Percentiles rank a stretch among this genome's conserved stretches.
Evolutionary conservation across 2,888 invertebrate genomes (phyloP).

Genomic region (Acanthoscelides obtectus): DNA sequence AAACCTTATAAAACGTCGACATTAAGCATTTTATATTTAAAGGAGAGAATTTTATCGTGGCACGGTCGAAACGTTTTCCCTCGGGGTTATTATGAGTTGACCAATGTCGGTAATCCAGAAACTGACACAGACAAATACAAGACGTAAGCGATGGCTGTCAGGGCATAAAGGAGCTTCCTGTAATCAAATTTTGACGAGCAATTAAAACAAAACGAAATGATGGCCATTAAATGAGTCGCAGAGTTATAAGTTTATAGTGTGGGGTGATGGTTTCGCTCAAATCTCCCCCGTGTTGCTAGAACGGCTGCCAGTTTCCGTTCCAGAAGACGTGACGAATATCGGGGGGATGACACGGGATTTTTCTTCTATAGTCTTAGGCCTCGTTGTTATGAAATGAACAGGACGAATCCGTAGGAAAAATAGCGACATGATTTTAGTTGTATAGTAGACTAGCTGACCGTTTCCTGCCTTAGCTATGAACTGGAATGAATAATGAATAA

Average conservation of each 20-base stretch:
- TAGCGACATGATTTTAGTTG: too few species aligned
- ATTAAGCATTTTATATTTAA: neutral
- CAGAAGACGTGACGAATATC: neutral
- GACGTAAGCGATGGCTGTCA: constrained; percentile 33
- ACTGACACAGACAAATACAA: constrained; percentile 25
- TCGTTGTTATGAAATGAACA: too few species aligned
- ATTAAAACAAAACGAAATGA: constrained; percentile 48
- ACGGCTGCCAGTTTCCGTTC: neutral
- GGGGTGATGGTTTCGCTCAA: constrained; percentile 25
- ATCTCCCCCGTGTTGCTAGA: constrained; percentile 1
- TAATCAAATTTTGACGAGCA: constrained; percentile 49
- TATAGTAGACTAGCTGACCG: too few species aligned
- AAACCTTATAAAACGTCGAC: neutral
- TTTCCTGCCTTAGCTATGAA: too few species aligned
- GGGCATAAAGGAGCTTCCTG: constrained; percentile 43
- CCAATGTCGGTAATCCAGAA: constrained; percentile 22
- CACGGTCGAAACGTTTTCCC: constrained; percentile 8
- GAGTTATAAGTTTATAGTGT: constrained; percentile 35
- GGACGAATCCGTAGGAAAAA: too few species aligned
- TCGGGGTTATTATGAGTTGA: constrained; percentile 17
- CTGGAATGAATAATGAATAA: too few species aligned
- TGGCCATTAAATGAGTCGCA: constrained; percentile 44
- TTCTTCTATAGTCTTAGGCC: neutral
- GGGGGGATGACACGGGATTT: neutral
- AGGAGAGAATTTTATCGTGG: constrained; percentile 12